A percentile compares a stretch with the other conserved stretches of the same genome.
These are phyloP conservation scores for Heliconius cydno DNA, from an alignment of 2,888 invertebrate species.

Conservation along the genomic window DNA sequence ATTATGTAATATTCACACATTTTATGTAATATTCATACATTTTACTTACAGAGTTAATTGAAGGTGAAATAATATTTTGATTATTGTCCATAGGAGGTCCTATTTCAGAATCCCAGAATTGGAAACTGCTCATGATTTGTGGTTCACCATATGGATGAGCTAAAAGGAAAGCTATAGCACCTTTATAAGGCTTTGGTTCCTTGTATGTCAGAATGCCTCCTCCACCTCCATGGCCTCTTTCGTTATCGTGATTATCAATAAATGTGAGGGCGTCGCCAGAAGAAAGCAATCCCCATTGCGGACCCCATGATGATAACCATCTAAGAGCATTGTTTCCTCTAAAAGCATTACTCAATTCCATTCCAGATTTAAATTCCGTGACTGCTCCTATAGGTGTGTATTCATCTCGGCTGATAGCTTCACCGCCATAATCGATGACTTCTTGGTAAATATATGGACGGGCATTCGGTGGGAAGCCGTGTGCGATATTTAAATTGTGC, in stretches of 20 bases:
- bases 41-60: conserved; percentile 80
- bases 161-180: conserved; percentile 92
- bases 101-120: conserved; percentile 84
- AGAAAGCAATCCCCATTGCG: conserved; percentile 85
- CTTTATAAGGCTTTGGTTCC: conserved; percentile 85
- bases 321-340: conserved; percentile 82
- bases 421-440: conserved; percentile 87
- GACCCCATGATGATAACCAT: conserved; percentile 85
- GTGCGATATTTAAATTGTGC: conserved; percentile 83
- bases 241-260: conserved; percentile 93
- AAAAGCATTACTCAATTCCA: conserved; percentile 72
- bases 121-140: conserved; percentile 93
- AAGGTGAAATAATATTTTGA: conserved; percentile 85
- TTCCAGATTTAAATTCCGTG: conserved; percentile 85
- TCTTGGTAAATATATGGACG: conserved; percentile 89
- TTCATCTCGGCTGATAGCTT: conserved; percentile 78
- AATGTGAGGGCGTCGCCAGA: conserved; percentile 85
- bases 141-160: conserved; percentile 92
- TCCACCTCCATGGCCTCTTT: conserved; percentile 85
- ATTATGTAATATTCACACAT: neutral
- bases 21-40: neutral
- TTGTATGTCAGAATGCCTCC: conserved; percentile 86
- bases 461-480: conserved; percentile 85
- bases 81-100: conserved; percentile 87
- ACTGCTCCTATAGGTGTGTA: conserved; percentile 85